Evolutionary conservation across 2,888 invertebrate genomes (phyloP).

Genomic region (Rhorus exstirpatorius): DNA sequence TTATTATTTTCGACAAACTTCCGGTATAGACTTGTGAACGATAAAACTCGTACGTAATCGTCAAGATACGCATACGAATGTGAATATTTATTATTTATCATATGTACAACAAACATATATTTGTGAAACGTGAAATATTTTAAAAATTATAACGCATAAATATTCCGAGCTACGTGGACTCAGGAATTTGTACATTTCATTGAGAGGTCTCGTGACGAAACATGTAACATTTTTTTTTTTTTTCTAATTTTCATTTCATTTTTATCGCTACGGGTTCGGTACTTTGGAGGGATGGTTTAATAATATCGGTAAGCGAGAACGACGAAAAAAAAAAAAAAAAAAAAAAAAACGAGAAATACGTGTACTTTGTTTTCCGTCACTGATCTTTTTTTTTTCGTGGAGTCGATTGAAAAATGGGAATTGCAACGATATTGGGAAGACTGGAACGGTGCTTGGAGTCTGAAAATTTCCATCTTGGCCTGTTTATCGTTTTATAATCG

Average conservation of each 20-base stretch:
- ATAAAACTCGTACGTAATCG: conserved; percentile 12
- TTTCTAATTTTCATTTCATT: conserved; percentile 7
- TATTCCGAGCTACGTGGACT: conserved; percentile 38
- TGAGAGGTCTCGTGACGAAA: conserved; percentile 34
- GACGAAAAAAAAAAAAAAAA: conserved; percentile 57
- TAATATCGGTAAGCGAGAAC: conserved; percentile 67
- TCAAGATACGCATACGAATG: background rate
- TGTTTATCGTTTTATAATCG: background rate
- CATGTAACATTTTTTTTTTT: conserved; percentile 43
- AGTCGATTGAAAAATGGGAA: no score
- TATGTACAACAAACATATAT: conserved; percentile 31
- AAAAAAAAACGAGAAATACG: background rate
- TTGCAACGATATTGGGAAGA: no score
- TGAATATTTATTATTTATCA: conserved; percentile 31
- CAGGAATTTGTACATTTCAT: conserved; percentile 64
- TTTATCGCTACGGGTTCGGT: conserved; percentile 69
- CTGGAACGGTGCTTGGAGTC: no score
- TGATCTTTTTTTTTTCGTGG: no score
- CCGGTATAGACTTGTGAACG: background rate
- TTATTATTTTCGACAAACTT: conserved; percentile 12
- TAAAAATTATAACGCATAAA: conserved; percentile 21
- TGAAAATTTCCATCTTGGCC: no score
- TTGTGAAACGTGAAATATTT: conserved; percentile 18
- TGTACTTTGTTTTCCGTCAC: background rate
- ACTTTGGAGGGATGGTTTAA: conserved; percentile 76